Conservation (phyloP, 2,888 invertebrate genomes). For the Trichopoda pennipes region DNA sequence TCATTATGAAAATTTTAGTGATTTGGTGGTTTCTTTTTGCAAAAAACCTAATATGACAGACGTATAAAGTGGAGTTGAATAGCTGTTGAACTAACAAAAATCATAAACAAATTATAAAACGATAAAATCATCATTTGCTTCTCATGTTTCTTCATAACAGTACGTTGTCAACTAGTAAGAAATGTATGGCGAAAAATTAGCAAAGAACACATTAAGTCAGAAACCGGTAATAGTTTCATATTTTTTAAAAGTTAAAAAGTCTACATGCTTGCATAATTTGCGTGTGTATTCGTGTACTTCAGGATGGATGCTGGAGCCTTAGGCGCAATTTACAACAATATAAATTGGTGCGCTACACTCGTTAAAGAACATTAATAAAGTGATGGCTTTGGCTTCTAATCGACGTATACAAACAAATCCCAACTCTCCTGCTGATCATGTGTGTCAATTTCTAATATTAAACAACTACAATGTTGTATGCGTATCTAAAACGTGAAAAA, state of each 20-base stretch:
- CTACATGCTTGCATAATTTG: constrained; percentile 57
- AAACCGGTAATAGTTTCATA: constrained; percentile 42
- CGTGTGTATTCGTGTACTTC: constrained; percentile 52
- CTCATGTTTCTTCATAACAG: constrained; percentile 66
- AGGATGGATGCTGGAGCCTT: constrained; percentile 68
- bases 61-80: constrained; percentile 63
- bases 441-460: constrained; percentile 62
- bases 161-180: constrained; percentile 61
- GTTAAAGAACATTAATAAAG: constrained; percentile 38
- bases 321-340: constrained; percentile 55
- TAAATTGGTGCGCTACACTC: constrained; percentile 58
- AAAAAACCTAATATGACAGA: constrained; percentile 31
- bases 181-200: constrained; percentile 33
- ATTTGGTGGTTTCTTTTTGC: constrained; percentile 58
- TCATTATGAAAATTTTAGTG: constrained; percentile 48
- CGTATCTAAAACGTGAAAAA: constrained; percentile 35
- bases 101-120: constrained; percentile 35
- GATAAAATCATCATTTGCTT: constrained; percentile 70
- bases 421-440: constrained; percentile 64
- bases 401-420: constrained; percentile 53
- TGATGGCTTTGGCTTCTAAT: constrained; percentile 67
- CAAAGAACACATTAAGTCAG: constrained; percentile 74
- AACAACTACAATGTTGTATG: constrained; percentile 44
- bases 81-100: constrained; percentile 62
- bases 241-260: constrained; percentile 14